Evolutionary conservation across 2,888 invertebrate genomes (phyloP).

Genomic region (Sarcophaga rosellei): DNA sequence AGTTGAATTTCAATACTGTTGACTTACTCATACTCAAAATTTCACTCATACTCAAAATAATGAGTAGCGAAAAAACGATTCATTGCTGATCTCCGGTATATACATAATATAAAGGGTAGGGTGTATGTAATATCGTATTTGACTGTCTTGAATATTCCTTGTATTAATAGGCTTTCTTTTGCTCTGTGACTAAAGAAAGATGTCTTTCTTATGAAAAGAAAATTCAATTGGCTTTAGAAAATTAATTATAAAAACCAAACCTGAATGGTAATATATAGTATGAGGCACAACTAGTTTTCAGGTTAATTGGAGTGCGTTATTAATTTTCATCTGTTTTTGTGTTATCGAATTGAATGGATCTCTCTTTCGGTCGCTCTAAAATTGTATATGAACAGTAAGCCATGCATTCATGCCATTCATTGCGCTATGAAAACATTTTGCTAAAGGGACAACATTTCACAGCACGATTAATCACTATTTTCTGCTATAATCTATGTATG

Average conservation of each 20-base stretch:
- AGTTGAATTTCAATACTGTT: too few relatives aligned
- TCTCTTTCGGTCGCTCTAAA: background rate
- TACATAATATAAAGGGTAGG: background rate
- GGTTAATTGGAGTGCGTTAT: background rate
- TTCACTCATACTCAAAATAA: too few relatives aligned
- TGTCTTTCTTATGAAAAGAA: background rate
- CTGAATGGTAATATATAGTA: background rate
- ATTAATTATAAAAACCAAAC: background rate
- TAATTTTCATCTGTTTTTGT: background rate
- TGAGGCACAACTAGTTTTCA: background rate
- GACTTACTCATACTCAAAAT: too few relatives aligned
- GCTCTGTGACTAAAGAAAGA: background rate
- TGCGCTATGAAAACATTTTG: background rate
- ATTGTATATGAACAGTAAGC: background rate
- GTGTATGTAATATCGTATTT: background rate
- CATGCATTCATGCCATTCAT: background rate
- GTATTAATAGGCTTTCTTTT: background rate
- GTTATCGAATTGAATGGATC: background rate
- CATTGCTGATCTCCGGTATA: too few relatives aligned
- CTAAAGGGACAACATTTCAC: background rate
- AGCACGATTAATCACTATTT: slow-evolving; percentile 22
- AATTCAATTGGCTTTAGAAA: background rate
- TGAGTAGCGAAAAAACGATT: too few relatives aligned
- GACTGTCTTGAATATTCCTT: background rate
- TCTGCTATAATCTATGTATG: background rate